Conservation (phyloP, 2,888 invertebrate species). For the Hipparchia semele region DNA sequence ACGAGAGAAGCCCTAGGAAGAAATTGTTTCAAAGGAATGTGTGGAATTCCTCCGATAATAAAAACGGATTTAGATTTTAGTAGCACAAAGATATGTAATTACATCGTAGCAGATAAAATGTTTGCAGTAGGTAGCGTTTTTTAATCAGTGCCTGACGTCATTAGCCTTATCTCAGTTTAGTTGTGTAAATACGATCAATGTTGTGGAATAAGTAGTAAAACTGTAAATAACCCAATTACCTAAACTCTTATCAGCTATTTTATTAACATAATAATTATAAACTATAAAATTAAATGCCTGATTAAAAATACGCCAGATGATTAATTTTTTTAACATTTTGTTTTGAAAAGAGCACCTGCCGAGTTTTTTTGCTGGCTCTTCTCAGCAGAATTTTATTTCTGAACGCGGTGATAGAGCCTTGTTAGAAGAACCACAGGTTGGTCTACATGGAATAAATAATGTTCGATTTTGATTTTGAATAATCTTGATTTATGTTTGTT, state of each 20-base stretch:
- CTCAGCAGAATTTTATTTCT: too few relatives aligned
- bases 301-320: too few relatives aligned
- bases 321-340: too few relatives aligned
- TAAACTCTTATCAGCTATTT: neutral
- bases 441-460: too few relatives aligned
- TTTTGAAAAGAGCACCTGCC: too few relatives aligned
- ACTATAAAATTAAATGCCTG: neutral
- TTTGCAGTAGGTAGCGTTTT: slow-evolving; percentile 8
- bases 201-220: slow-evolving; percentile 4
- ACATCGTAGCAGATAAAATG: neutral
- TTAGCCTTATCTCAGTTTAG: slow-evolving; percentile 27
- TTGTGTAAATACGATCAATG: slow-evolving; percentile 30
- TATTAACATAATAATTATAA: neutral
- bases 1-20: too few relatives aligned
- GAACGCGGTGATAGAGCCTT: too few relatives aligned
- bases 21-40: neutral
- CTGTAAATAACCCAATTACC: neutral
- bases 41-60: neutral
- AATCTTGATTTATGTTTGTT: too few relatives aligned
- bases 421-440: too few relatives aligned
- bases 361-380: too few relatives aligned
- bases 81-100: neutral
- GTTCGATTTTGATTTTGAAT: too few relatives aligned
- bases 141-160: slow-evolving; percentile 21
- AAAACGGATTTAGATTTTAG: slow-evolving; percentile 8